Evolutionary conservation across 1,140 invertebrate species (phyloP).

Genomic region (Pachypeltis micranthus): DNA sequence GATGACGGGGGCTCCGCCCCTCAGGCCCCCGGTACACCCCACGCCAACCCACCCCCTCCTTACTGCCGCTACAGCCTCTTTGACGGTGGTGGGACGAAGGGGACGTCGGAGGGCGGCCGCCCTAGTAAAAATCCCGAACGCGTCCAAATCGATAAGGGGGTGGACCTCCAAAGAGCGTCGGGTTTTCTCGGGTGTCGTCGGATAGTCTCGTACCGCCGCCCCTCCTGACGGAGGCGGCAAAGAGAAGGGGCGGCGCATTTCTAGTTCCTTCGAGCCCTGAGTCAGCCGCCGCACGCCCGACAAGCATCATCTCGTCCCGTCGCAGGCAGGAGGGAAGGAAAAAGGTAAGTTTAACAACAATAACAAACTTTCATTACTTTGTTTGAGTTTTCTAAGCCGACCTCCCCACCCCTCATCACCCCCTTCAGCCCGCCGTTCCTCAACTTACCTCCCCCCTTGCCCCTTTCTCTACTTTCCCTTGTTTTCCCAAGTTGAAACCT

Average conservation of each 20-base stretch:
- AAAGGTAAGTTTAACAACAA: slow-evolving; percentile 13
- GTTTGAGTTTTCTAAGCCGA: slow-evolving; percentile 14
- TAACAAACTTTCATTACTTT: slow-evolving; percentile 17
- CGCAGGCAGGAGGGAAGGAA: background rate
- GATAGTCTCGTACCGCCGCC: background rate
- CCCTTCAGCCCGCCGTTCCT: background rate
- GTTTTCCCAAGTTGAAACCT: background rate
- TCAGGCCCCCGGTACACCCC: background rate
- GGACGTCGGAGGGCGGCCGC: no score
- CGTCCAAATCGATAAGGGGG: background rate
- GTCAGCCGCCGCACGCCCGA: slow-evolving; percentile 1
- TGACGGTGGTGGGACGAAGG: no score
- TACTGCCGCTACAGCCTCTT: no score
- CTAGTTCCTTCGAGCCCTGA: background rate
- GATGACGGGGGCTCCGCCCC: background rate
- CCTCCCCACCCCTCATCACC: background rate
- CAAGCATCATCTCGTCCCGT: background rate
- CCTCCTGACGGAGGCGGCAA: background rate
- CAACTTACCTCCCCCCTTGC: background rate
- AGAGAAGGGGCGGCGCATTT: background rate
- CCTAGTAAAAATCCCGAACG: background rate
- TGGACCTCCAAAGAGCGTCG: background rate
- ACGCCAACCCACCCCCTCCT: no score
- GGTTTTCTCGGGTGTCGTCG: background rate
- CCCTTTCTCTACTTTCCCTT: background rate